Percentiles rank a stretch among this genome's conserved stretches.
These are phyloP conservation scores for Blera fallax DNA, from an alignment of 2,888 invertebrate species.

Conservation along the genomic window DNA sequence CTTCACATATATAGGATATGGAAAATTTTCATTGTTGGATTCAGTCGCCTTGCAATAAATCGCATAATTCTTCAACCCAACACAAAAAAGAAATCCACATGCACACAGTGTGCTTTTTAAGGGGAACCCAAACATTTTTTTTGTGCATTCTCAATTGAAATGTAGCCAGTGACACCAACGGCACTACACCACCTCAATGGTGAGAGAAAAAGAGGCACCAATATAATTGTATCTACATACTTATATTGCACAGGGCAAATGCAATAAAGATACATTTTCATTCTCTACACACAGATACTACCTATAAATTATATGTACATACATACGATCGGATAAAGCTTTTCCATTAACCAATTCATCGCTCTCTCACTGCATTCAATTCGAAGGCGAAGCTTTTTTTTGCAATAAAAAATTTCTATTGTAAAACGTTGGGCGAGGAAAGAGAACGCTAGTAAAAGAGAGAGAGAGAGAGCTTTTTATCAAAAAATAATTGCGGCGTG, in stretches of 20 bases:
- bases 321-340: conserved; percentile 43
- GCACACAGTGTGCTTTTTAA: conserved; percentile 4
- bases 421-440: too few relatives aligned
- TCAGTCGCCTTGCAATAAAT: too few relatives aligned
- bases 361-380: conserved; percentile 10
- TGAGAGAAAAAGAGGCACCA: not conserved
- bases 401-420: conserved; percentile 19
- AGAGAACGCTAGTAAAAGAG: not conserved
- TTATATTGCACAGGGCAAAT: not conserved
- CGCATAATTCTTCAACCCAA: too few relatives aligned
- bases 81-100: not conserved
- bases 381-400: conserved; percentile 19
- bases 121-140: not conserved
- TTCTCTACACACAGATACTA: not conserved
- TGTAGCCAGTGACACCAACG: conserved; percentile 20
- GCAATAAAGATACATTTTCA: conserved; percentile 6
- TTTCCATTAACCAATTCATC: not conserved
- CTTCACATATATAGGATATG: too few relatives aligned
- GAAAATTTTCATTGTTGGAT: not conserved
- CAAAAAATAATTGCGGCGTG: conserved; percentile 56
- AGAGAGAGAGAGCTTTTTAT: not conserved
- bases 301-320: conserved; percentile 34
- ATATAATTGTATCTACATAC: not conserved
- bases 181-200: conserved; percentile 1
- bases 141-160: conserved; percentile 1